A percentile compares a stretch with the other conserved stretches of the same genome.
These are phyloP conservation scores for Neoarius graeffei DNA, from an alignment of 2,113 vertebrate species.

Conservation along the genomic window DNA sequence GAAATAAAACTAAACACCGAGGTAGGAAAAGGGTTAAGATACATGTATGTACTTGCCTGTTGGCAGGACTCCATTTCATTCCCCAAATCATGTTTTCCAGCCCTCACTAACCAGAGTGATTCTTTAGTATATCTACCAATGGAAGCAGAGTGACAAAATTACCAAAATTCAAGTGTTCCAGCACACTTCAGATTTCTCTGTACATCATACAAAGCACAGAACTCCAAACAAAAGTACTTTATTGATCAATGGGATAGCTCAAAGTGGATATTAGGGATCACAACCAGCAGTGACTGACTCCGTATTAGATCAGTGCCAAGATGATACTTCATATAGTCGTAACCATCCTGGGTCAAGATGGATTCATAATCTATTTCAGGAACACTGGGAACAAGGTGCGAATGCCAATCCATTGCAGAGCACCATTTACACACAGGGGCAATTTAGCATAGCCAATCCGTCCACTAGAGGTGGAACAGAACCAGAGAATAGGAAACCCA, in stretches of 20 bases:
- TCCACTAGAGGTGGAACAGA: not conserved
- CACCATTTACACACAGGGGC: not conserved
- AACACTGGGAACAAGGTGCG: not conserved
- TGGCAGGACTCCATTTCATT: constrained; percentile 53
- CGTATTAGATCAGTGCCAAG: not conserved
- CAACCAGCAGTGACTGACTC: not conserved
- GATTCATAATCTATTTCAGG: not conserved
- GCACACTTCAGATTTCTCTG: too few relatives aligned
- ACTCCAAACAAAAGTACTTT: too few relatives aligned
- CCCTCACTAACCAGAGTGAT: constrained; percentile 64
- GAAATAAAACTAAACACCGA: not conserved
- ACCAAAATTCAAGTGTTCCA: too few relatives aligned
- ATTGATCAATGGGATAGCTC: not conserved
- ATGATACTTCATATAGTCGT: not conserved
- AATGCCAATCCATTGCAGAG: not conserved
- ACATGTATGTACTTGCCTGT: constrained; percentile 56
- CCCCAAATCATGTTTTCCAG: constrained; percentile 70
- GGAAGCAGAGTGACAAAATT: not conserved
- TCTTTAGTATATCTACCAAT: constrained; percentile 60
- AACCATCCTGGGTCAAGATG: not conserved
- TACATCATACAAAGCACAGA: too few relatives aligned
- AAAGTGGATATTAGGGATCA: not conserved
- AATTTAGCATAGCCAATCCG: not conserved
- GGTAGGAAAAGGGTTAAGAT: not conserved
- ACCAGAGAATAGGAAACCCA: not conserved